These are phyloP conservation scores for Dichetophora obliterata DNA, from an alignment of 2,888 invertebrate genomes.

Conservation along the genomic window DNA sequence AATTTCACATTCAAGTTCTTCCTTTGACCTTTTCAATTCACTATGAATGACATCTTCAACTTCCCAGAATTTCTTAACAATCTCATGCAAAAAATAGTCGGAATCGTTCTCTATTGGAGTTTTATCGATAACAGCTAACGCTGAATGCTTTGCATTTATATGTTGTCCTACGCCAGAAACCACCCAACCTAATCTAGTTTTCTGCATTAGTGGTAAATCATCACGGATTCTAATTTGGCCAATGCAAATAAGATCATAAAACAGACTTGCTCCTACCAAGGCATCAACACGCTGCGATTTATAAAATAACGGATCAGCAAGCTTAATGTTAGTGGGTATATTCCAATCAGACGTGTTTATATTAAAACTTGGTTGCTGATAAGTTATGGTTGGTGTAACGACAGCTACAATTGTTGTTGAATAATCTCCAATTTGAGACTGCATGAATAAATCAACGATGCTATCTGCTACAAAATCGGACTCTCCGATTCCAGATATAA, in stretches of 20 bases:
- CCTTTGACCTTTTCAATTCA: not conserved
- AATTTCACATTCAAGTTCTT: constrained; percentile 30
- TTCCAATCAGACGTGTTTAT: no score
- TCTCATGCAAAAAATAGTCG: constrained; percentile 11
- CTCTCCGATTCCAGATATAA: constrained; percentile 41
- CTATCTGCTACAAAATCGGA: constrained; percentile 16
- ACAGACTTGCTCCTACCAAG: constrained; percentile 46
- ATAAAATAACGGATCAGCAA: no score
- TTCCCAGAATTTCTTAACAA: constrained; percentile 44
- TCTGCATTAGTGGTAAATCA: constrained; percentile 45
- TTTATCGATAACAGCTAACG: not conserved
- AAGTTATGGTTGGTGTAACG: constrained; percentile 46
- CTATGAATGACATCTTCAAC: constrained; percentile 33
- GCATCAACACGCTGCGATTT: constrained; percentile 46
- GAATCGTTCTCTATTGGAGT: not conserved
- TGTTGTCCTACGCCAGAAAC: constrained; percentile 40
- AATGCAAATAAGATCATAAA: constrained; percentile 48
- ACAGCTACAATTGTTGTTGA: constrained; percentile 40
- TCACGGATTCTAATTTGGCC: constrained; percentile 44
- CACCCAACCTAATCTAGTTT: constrained; percentile 47
- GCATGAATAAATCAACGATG: no score
- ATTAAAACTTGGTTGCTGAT: no score
- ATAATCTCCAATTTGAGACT: constrained; percentile 16
- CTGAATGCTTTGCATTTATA: not conserved
- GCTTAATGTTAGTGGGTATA: no score